phyloP scores from a whole-genome alignment of 2,888 invertebrate species.

The Caenorhabditis panamensis region DNA sequence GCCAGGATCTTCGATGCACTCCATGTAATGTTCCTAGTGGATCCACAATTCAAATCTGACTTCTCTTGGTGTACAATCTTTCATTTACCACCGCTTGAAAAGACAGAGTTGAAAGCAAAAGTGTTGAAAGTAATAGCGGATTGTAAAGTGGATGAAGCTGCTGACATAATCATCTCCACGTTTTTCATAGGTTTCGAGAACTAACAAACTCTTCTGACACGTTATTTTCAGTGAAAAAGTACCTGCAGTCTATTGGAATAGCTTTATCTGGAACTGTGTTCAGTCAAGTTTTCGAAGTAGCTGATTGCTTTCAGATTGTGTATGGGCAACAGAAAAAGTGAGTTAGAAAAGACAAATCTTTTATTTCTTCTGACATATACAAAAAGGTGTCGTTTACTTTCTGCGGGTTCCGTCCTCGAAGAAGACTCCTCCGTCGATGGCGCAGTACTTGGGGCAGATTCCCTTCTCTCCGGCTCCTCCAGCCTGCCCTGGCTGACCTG shows the following conservation, averaged over 20 bases:
- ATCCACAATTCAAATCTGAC: constrained; percentile 63
- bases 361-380: constrained; percentile 25
- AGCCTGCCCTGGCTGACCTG: constrained; percentile 65
- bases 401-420: constrained; percentile 71
- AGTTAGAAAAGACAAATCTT: constrained; percentile 20
- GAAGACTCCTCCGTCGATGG: constrained; percentile 71
- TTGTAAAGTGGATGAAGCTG: constrained; percentile 50
- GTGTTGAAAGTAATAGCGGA: constrained; percentile 54
- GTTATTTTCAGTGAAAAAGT: constrained; percentile 44
- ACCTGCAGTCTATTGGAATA: constrained; percentile 33
- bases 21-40: constrained; percentile 68
- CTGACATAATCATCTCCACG: constrained; percentile 43
- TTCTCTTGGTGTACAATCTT: constrained; percentile 69
- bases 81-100: constrained; percentile 56
- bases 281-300: constrained; percentile 54
- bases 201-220: too few relatives aligned
- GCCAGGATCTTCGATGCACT: constrained; percentile 71
- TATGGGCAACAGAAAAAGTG: constrained; percentile 51
- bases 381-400: constrained; percentile 66
- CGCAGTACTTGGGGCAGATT: constrained; percentile 71
- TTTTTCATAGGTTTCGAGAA: too few relatives aligned
- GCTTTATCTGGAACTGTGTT: constrained; percentile 42
- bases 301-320: constrained; percentile 58
- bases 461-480: constrained; percentile 66
- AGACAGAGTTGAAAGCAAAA: constrained; percentile 22